phyloP scores from a whole-genome alignment of 2,888 invertebrate genomes.

The Iselma pallidipennis region DNA sequence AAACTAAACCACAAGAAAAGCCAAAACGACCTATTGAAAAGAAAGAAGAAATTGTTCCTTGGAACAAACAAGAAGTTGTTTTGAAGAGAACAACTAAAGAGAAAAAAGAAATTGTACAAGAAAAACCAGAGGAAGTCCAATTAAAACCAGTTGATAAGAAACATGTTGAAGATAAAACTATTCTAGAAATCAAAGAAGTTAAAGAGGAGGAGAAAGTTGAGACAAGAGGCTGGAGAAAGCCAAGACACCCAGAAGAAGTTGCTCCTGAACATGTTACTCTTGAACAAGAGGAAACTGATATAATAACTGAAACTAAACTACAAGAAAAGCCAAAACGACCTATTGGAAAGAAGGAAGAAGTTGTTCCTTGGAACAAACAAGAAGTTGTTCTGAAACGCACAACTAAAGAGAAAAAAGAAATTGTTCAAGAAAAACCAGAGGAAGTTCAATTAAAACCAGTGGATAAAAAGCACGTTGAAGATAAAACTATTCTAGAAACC shows the following conservation, averaged over 20 bases:
- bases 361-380: conserved; percentile 66
- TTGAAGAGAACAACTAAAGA: too few relatives aligned
- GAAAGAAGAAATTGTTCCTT: too few relatives aligned
- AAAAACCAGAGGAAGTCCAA: conserved; percentile 2
- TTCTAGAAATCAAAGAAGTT: conserved; percentile 3
- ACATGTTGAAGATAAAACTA: neutral
- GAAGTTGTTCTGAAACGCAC: conserved; percentile 58
- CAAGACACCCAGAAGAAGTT: neutral
- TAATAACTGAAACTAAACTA: conserved; percentile 3
- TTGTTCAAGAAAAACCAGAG: conserved; percentile 47
- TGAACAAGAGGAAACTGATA: neutral
- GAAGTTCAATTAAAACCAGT: conserved; percentile 47
- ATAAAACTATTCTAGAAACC: conserved; percentile 2
- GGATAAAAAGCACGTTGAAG: conserved; percentile 12
- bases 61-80: too few relatives aligned
- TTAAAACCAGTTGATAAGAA: conserved; percentile 41
- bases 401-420: conserved; percentile 54
- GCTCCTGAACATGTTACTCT: neutral
- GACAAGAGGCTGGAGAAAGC: neutral
- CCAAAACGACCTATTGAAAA: neutral
- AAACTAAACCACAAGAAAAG: conserved; percentile 7
- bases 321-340: conserved; percentile 3
- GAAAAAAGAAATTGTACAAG: too few relatives aligned
- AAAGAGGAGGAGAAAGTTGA: conserved; percentile 8
- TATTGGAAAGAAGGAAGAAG: neutral